These are phyloP conservation scores for Caenorhabditis becei DNA, from an alignment of 2,888 invertebrate genomes.

Conservation along the genomic window DNA sequence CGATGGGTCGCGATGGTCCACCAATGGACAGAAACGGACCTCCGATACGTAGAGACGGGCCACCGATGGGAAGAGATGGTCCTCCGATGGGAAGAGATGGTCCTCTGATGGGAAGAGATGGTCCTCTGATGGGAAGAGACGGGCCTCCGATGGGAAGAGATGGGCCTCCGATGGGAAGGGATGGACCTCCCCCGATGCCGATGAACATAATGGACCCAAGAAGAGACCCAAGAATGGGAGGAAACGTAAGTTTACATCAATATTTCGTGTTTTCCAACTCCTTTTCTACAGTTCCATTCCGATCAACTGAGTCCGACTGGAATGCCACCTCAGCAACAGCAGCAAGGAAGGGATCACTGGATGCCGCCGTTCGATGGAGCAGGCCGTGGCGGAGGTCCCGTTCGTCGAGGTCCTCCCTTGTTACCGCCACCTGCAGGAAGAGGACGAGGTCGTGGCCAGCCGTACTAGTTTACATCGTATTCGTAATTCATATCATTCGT, in stretches of 20 bases:
- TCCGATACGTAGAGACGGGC: neutral
- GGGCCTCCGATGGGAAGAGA: conserved; percentile 7
- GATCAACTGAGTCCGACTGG: conserved; percentile 23
- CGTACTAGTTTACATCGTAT: conserved; percentile 7
- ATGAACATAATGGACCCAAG: conserved; percentile 39
- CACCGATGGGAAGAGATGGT: neutral
- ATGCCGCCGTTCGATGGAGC: conserved; percentile 55
- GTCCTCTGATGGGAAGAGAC: neutral
- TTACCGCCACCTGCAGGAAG: conserved; percentile 6
- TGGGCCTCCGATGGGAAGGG: conserved; percentile 4
- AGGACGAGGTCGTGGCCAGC: conserved; percentile 33
- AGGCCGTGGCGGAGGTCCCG: conserved; percentile 6
- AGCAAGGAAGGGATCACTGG: conserved; percentile 19
- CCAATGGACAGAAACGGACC: neutral
- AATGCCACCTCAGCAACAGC: conserved; percentile 5
- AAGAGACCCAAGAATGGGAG: conserved; percentile 46
- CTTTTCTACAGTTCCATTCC: conserved; percentile 22
- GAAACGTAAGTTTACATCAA: conserved; percentile 17
- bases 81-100: neutral
- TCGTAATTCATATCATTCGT: neutral
- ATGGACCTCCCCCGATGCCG: neutral
- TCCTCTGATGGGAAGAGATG: neutral
- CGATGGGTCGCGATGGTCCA: conserved; percentile 4
- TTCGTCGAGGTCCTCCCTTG: conserved; percentile 3
- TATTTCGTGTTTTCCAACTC: conserved; percentile 1